Conservation (phyloP, 2,888 invertebrate species). For the Tenthredo livida region DNA sequence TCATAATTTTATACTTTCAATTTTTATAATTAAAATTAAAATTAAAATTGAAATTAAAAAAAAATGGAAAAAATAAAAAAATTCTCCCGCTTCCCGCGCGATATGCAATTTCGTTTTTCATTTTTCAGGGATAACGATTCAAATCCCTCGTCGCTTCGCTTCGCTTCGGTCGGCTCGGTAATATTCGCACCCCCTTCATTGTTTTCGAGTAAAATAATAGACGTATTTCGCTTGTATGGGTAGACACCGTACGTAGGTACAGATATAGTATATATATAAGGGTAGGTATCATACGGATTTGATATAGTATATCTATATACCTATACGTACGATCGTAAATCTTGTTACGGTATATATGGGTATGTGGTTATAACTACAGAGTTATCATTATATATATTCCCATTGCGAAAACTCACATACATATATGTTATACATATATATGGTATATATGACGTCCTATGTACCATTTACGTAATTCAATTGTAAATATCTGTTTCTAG, state of each 20-base stretch:
- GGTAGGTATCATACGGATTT: too few species aligned
- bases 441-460: neutral
- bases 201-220: conserved; percentile 22
- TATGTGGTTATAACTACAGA: neutral
- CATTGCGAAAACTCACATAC: conserved; percentile 1
- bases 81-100: neutral
- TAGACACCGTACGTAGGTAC: neutral
- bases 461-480: conserved; percentile 43
- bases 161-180: neutral
- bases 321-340: conserved; percentile 11
- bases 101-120: conserved; percentile 1
- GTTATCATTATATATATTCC: conserved; percentile 15
- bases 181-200: conserved; percentile 15
- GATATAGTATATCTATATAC: neutral
- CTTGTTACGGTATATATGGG: neutral
- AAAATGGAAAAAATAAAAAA: neutral
- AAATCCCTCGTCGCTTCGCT: neutral
- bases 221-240: neutral
- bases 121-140: neutral
- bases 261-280: neutral
- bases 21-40: neutral
- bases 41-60: too few species aligned
- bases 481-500: conserved; percentile 31
- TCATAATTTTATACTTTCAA: too few species aligned
- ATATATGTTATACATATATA: too few species aligned